Percentiles rank a stretch among this genome's conserved stretches.
phyloP scores from a whole-genome alignment of 2,888 invertebrate genomes.

The Hylaea fasciaria region DNA sequence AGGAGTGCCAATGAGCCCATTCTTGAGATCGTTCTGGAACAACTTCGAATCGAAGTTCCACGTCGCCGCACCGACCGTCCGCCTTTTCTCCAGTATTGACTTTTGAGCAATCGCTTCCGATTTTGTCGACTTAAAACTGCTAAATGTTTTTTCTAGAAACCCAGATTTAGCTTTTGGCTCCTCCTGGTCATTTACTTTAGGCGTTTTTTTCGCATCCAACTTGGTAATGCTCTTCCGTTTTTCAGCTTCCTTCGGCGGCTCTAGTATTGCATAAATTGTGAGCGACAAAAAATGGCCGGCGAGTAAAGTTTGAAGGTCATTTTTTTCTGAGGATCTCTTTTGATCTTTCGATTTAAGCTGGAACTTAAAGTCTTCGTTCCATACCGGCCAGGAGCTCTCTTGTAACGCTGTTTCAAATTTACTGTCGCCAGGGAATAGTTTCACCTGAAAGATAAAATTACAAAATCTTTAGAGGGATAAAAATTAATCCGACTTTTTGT shows the following conservation, averaged over 20 bases:
- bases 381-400: conserved; percentile 91
- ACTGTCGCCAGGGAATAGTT: conserved; percentile 90
- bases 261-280: conserved; percentile 88
- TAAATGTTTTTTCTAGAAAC: conserved; percentile 81
- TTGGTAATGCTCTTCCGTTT: conserved; percentile 70
- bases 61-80: conserved; percentile 88
- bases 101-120: conserved; percentile 76
- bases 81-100: conserved; percentile 85
- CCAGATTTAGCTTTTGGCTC: conserved; percentile 78
- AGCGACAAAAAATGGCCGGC: conserved; percentile 88
- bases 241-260: conserved; percentile 80
- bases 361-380: conserved; percentile 92
- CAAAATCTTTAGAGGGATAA: not conserved
- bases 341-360: conserved; percentile 85
- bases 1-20: conserved; percentile 86
- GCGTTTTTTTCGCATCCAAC: conserved; percentile 63
- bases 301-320: conserved; percentile 84
- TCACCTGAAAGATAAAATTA: conserved; percentile 84
- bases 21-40: conserved; percentile 86
- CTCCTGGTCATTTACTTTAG: conserved; percentile 75
- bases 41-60: conserved; percentile 87
- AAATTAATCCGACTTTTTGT: not conserved
- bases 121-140: conserved; percentile 77
- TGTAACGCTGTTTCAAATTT: conserved; percentile 90
- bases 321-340: conserved; percentile 73